Evolutionary conservation across 2,113 vertebrate genomes (phyloP).

Genomic region (Ptychochromis oligacanthus): DNA sequence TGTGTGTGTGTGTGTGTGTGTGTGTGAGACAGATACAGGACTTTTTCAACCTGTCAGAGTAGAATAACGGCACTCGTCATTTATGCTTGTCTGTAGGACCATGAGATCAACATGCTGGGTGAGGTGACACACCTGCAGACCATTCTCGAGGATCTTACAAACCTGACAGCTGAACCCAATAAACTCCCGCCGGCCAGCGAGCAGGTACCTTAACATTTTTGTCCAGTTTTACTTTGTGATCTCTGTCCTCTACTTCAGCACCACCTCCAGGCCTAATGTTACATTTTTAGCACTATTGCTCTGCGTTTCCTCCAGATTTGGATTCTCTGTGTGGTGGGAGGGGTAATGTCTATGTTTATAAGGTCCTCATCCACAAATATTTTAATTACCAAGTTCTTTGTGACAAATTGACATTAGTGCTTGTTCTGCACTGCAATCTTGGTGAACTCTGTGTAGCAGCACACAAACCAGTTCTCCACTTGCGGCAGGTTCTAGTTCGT

Average conservation of each 20-base stretch:
- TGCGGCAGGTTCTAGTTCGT: background rate
- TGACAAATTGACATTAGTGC: background rate
- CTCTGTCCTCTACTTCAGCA: background rate
- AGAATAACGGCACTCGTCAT: background rate
- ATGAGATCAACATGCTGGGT: constrained; percentile 86
- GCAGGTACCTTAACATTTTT: constrained; percentile 70
- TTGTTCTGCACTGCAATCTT: background rate
- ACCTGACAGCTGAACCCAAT: constrained; percentile 81
- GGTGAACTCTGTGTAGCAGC: background rate
- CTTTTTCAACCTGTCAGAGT: background rate
- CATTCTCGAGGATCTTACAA: constrained; percentile 82
- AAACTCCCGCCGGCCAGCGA: constrained; percentile 84
- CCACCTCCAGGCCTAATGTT: background rate
- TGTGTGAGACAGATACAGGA: accelerated
- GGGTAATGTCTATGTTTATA: no score
- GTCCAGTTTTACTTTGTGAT: background rate
- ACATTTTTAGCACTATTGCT: background rate
- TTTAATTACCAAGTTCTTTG: background rate
- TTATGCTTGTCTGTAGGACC: constrained; percentile 72
- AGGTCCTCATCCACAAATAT: background rate
- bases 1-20: background rate
- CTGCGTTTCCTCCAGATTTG: background rate
- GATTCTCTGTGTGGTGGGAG: background rate
- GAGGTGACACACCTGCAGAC: constrained; percentile 88
- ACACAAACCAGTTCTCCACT: background rate